phyloP scores from a whole-genome alignment of 2,797 vertebrate species.

The Scyliorhinus canicula region DNA sequence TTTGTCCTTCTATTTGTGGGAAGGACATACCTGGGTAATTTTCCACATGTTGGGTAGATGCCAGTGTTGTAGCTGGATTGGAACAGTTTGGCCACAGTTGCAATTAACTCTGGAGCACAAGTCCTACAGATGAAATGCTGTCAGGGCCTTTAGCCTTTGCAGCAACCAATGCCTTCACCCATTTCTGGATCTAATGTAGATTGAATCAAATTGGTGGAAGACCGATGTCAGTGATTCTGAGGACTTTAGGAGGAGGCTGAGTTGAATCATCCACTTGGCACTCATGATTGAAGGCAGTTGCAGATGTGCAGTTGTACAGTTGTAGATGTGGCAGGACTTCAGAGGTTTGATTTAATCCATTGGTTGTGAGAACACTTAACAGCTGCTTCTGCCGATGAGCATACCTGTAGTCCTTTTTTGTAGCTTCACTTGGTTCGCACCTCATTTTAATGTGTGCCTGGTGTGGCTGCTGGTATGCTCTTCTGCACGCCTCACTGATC shows the following conservation, averaged over 20 bases:
- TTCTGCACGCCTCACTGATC: too few species aligned
- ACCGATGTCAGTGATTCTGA: background rate
- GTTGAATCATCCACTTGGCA: background rate
- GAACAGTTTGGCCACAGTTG: background rate
- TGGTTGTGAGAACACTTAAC: background rate
- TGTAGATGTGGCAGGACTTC: background rate
- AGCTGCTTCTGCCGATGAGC: background rate
- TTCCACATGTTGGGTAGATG: too few species aligned
- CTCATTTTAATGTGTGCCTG: background rate
- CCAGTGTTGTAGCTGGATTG: background rate
- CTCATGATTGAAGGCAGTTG: background rate
- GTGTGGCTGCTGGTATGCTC: too few species aligned
- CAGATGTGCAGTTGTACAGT: too few species aligned
- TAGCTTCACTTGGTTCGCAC: background rate
- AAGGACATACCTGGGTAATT: background rate
- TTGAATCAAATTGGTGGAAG: background rate
- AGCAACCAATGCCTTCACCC: background rate
- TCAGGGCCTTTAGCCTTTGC: background rate
- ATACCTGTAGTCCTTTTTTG: background rate
- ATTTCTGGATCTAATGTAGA: background rate
- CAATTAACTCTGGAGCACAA: too few species aligned
- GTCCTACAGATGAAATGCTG: background rate
- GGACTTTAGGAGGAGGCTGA: background rate
- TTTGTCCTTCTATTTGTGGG: background rate
- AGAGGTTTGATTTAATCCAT: background rate